phyloP scores from a whole-genome alignment of 2,113 vertebrate genomes.

The Pandion haliaetus region DNA sequence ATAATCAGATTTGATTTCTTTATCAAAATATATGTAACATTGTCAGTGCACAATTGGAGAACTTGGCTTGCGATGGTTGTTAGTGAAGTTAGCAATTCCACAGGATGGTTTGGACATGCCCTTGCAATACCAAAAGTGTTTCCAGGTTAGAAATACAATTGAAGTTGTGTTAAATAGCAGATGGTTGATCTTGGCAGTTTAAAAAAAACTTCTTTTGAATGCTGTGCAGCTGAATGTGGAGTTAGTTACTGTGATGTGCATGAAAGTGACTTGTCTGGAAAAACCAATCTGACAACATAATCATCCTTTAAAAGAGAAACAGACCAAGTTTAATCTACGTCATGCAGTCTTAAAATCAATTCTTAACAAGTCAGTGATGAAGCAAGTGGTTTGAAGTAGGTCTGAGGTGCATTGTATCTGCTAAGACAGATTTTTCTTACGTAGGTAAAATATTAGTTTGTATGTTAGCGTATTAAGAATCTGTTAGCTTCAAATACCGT shows the following conservation, averaged over 20 bases:
- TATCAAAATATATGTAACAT: too few relatives aligned
- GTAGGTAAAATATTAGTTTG: not conserved
- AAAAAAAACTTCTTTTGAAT: not conserved
- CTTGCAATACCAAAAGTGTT: not conserved
- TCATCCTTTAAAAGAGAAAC: not conserved
- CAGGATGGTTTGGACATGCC: not conserved
- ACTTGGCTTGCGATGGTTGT: not conserved
- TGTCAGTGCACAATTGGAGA: not conserved
- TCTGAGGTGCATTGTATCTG: not conserved
- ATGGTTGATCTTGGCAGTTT: not conserved
- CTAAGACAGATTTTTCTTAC: not conserved
- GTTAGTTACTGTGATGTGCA: not conserved
- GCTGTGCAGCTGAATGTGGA: not conserved
- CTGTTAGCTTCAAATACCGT: not conserved
- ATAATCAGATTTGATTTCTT: too few relatives aligned
- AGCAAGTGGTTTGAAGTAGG: not conserved
- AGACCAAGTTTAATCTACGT: not conserved
- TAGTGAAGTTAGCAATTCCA: not conserved
- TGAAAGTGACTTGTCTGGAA: not conserved
- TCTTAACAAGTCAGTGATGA: not conserved
- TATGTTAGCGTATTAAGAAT: not conserved
- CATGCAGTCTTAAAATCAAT: not conserved
- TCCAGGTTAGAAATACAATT: not conserved
- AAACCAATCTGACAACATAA: not conserved
- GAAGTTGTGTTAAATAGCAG: not conserved